Evolutionary conservation across 1,140 invertebrate species (phyloP).

Genomic region (Drosophila chauvacae): DNA sequence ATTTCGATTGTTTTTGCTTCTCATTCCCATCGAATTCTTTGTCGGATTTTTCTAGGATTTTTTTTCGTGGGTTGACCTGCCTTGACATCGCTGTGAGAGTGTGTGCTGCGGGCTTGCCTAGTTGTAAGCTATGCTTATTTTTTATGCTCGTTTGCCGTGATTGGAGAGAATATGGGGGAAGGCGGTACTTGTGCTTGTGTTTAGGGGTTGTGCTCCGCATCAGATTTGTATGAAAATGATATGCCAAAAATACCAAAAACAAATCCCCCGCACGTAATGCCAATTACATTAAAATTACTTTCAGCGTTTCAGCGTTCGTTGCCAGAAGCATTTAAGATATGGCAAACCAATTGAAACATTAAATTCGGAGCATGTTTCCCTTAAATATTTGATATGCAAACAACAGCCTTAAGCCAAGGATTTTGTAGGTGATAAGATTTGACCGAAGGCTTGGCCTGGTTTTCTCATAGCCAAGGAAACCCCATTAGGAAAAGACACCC

Average conservation of each 20-base stretch:
- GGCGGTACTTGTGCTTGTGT: constrained; percentile 10
- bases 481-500: background rate
- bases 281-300: constrained; percentile 79
- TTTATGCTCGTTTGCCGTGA: constrained; percentile 51
- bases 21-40: constrained; percentile 1
- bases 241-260: constrained; percentile 53
- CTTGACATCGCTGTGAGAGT: constrained; percentile 35
- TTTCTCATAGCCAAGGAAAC: background rate
- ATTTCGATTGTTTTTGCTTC: constrained; percentile 63
- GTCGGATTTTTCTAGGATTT: constrained; percentile 19
- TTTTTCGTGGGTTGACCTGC: constrained; percentile 31
- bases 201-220: constrained; percentile 49
- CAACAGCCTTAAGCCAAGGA: constrained; percentile 2
- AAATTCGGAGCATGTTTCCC: constrained; percentile 7
- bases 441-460: background rate
- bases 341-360: constrained; percentile 39
- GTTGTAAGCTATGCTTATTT: constrained; percentile 50
- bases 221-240: constrained; percentile 72
- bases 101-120: constrained; percentile 22
- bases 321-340: constrained; percentile 40
- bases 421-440: constrained; percentile 11
- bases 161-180: constrained; percentile 15
- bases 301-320: constrained; percentile 58
- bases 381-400: constrained; percentile 11
- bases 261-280: constrained; percentile 65